These are phyloP conservation scores for Actinia equina DNA, from an alignment of 64 coral and sea anemone genomes.

Conservation along the genomic window DNA sequence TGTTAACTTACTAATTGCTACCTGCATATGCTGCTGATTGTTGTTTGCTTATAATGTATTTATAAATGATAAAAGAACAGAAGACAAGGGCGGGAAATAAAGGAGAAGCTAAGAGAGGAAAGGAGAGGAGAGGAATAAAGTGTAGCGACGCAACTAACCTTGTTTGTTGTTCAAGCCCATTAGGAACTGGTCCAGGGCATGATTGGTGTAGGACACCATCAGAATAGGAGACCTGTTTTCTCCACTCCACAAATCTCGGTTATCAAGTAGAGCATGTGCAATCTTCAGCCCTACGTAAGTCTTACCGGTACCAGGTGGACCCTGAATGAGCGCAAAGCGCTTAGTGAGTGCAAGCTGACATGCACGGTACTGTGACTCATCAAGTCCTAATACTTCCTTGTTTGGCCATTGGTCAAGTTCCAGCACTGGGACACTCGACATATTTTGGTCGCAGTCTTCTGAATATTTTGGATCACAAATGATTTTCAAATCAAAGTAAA, in stretches of 20 bases:
- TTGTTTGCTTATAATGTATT: too few relatives aligned
- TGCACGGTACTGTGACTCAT: conserved; percentile 41
- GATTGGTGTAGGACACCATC: conserved; percentile 92
- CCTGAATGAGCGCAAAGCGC: conserved; percentile 84
- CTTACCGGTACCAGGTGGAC: conserved; percentile 90
- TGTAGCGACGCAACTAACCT: not conserved
- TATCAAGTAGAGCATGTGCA: conserved; percentile 60
- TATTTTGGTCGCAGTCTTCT: not conserved
- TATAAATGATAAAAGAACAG: too few relatives aligned
- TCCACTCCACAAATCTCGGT: conserved; percentile 47
- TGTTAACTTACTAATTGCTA: too few relatives aligned
- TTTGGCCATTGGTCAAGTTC: conserved; percentile 2
- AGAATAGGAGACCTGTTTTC: conserved; percentile 49
- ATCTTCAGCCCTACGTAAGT: conserved; percentile 90
- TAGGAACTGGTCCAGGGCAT: conserved; percentile 88
- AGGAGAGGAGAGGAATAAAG: too few relatives aligned
- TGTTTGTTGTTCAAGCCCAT: conserved; percentile 50
- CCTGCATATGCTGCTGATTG: too few relatives aligned
- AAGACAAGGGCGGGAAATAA: not conserved
- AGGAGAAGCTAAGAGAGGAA: not conserved
- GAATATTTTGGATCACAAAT: not conserved
- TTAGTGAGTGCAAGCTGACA: conserved; percentile 67
- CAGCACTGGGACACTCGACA: not conserved
- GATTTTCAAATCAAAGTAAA: not conserved
- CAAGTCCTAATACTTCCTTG: conserved; percentile 11